Percentiles rank a stretch among this genome's conserved stretches.
Conservation (phyloP, 2,113 vertebrate genomes). For the Piprites chloris region DNA sequence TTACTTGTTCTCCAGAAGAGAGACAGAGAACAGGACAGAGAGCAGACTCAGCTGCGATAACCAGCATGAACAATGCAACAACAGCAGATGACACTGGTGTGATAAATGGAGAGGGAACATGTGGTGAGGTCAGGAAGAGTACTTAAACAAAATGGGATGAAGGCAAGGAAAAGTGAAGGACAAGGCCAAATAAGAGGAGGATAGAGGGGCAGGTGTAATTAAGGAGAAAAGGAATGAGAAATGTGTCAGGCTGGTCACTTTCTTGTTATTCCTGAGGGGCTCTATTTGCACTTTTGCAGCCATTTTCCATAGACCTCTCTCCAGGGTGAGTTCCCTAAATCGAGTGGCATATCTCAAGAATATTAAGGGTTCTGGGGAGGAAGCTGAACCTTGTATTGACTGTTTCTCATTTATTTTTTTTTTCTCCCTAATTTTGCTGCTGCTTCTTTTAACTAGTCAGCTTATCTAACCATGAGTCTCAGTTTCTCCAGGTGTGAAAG, state of each 20-base stretch:
- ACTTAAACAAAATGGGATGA: background rate
- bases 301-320: background rate
- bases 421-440: background rate
- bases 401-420: background rate
- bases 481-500: conserved; percentile 36
- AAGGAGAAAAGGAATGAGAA: background rate
- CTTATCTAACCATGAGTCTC: background rate
- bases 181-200: background rate
- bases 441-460: background rate
- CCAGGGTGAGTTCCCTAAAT: background rate
- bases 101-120: rapidly evolving
- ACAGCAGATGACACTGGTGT: background rate
- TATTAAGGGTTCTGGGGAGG: background rate
- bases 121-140: background rate
- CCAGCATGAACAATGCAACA: background rate
- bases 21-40: background rate
- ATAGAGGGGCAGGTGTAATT: background rate
- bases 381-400: background rate
- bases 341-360: background rate
- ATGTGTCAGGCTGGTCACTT: background rate
- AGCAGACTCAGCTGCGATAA: background rate
- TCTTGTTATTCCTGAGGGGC: background rate
- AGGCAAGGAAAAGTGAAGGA: background rate
- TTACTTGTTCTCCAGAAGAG: background rate
- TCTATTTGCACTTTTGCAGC: background rate